phyloP scores from a whole-genome alignment of 2,888 invertebrate genomes.

The Rutpela maculata region DNA sequence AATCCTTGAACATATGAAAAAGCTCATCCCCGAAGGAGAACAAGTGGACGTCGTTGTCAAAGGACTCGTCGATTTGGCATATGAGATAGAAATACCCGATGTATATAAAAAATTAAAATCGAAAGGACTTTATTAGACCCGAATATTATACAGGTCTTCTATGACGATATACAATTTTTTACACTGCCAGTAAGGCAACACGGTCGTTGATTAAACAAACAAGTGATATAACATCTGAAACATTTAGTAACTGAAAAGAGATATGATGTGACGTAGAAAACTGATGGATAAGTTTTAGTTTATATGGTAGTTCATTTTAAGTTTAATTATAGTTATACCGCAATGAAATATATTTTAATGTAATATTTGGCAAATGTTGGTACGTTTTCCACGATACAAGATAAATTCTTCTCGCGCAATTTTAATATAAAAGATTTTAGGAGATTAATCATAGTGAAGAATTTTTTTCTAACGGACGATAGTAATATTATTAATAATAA shows the following conservation, averaged over 20 bases:
- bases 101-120: conserved; percentile 54
- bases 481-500: no score
- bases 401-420: neutral
- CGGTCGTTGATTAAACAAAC: neutral
- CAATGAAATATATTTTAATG: neutral
- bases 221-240: neutral
- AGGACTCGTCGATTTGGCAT: conserved; percentile 46
- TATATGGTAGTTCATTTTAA: neutral
- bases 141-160: neutral
- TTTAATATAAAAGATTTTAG: neutral
- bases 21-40: conserved; percentile 53
- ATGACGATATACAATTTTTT: neutral
- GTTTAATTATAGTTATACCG: no score
- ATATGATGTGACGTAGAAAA: neutral
- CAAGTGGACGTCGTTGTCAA: conserved; percentile 55
- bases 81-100: conserved; percentile 59
- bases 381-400: neutral
- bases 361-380: neutral
- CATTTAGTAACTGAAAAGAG: neutral
- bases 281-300: neutral
- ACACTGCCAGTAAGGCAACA: neutral
- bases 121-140: conserved; percentile 42
- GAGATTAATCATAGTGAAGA: no score
- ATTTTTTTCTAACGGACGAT: no score
- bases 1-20: conserved; percentile 45